A percentile compares a stretch with the other conserved stretches of the same genome.
phyloP scores from a whole-genome alignment of 2,113 vertebrate species.

The Vulpes lagopus region DNA sequence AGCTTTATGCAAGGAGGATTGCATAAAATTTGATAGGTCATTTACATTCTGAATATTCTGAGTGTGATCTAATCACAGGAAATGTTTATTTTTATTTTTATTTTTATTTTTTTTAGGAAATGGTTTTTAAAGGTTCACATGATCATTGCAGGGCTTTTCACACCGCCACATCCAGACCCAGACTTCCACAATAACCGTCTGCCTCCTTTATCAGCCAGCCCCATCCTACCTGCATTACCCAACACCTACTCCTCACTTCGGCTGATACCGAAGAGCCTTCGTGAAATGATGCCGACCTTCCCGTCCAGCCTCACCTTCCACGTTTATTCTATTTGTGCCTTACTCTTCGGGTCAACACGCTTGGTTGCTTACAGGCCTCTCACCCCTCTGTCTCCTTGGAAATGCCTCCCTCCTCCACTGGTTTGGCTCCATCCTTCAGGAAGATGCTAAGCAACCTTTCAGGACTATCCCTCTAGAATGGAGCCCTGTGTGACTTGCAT shows the following conservation, averaged over 20 bases:
- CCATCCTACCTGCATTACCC: not conserved
- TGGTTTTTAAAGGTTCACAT: constrained; percentile 58
- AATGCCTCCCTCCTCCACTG: not conserved
- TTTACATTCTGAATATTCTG: constrained; percentile 71
- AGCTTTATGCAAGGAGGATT: constrained; percentile 68
- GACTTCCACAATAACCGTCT: not conserved
- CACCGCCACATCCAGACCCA: constrained; percentile 48
- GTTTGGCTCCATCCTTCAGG: not conserved
- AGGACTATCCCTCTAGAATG: not conserved
- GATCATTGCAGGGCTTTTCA: constrained; percentile 52
- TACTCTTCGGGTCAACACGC: not conserved
- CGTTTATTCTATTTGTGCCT: not conserved
- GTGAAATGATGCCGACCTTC: not conserved
- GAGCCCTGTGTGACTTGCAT: not conserved
- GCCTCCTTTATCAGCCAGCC: not conserved
- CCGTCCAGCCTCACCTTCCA: not conserved
- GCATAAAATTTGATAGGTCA: constrained; percentile 78
- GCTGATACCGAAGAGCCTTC: not conserved
- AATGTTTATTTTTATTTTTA: constrained; percentile 42
- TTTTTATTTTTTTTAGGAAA: not conserved
- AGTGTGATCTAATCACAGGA: constrained; percentile 70
- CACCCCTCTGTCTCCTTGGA: not conserved
- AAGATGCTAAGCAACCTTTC: not conserved
- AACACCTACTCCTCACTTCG: not conserved
- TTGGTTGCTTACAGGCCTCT: not conserved